Conservation (phyloP, 2,113 vertebrate species). For the Irena cyanogastra region DNA sequence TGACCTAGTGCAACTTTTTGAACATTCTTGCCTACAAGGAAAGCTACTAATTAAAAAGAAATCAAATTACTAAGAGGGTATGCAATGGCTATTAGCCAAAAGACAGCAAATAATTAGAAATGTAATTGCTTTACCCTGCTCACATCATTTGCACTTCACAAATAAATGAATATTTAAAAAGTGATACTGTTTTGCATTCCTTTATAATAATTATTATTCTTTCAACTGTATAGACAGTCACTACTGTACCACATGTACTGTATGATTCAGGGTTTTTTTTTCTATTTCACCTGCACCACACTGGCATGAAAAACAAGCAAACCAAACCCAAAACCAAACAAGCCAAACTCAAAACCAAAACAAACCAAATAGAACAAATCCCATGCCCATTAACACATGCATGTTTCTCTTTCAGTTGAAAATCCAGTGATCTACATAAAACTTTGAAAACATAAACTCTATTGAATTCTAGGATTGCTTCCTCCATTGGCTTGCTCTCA, state of each 20-base stretch:
- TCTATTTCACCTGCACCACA: neutral
- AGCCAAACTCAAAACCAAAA: neutral
- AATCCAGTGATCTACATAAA: neutral
- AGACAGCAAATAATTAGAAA: constrained; percentile 50
- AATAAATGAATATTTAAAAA: constrained; percentile 33
- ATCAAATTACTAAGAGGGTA: constrained; percentile 42
- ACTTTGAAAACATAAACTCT: neutral
- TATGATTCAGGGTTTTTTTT: neutral
- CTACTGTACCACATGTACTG: neutral
- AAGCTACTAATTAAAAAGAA: constrained; percentile 53
- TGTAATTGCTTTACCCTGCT: constrained; percentile 8
- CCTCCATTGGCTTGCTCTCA: neutral
- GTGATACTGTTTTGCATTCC: neutral
- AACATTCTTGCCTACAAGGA: constrained; percentile 38
- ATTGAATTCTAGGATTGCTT: neutral
- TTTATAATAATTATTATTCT: neutral
- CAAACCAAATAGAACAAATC: neutral
- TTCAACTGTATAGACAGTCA: neutral
- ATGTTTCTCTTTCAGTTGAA: neutral
- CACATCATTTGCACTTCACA: constrained; percentile 39
- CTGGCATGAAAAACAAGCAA: neutral
- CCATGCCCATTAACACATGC: neutral
- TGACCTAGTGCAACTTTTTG: constrained; percentile 9
- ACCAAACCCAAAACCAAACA: neutral
- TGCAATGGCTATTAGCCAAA: constrained; percentile 34